Base-by-base conservation (phyloP, 2,888 invertebrate genomes). In the Amphipoea oculea region DNA sequence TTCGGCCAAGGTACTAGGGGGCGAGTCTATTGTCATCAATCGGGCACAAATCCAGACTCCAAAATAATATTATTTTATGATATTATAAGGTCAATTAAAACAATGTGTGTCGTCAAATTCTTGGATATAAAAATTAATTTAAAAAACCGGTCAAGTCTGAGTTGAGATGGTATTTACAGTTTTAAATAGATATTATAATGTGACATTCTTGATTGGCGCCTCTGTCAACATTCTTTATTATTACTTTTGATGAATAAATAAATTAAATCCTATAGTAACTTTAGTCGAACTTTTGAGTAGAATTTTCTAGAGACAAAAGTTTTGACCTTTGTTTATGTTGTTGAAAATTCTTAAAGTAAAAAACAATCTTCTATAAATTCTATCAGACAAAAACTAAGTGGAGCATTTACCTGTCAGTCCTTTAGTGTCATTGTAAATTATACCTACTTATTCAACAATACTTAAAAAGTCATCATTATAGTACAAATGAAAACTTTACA, bases 401-500 rank as follows among this genome's bases (percentile, higher is more conserved):
- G 65, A 66, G 20, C 11, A 82, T 57, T 14, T 40, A 51, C 81
- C 36, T 17, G 7, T 7, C 29, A 57, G 29, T 9, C 82, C 45
- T 48, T 65, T n/a, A 65, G 12, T 29, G 65, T 14, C 23, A 14
- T 11, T 23, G 11, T 82, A 42, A 82, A 76, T 76, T 40, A 76
- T 68, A 20, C 42, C 40, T 11, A n/a, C 45, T 14, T 63, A 69
- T 29, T 36, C 62, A 62, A 57, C 14, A 71, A 60, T 51, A 51
- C 60, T 42, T 74, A 57, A 57, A 79, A 73, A 60, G 63, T 9
- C 68, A 36, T 84, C 73, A 85, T 85, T 89, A 87, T 68, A 36
- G 36, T 36, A 74, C 75, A 67, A 85, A 88, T 82, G 76, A 83
- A 82, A 85, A 83, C 81, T 68, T 71, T 65, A 74, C 81, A 82